Base-by-base conservation (phyloP, 2,113 vertebrate species). In the Colistium nudipinnis region DNA sequence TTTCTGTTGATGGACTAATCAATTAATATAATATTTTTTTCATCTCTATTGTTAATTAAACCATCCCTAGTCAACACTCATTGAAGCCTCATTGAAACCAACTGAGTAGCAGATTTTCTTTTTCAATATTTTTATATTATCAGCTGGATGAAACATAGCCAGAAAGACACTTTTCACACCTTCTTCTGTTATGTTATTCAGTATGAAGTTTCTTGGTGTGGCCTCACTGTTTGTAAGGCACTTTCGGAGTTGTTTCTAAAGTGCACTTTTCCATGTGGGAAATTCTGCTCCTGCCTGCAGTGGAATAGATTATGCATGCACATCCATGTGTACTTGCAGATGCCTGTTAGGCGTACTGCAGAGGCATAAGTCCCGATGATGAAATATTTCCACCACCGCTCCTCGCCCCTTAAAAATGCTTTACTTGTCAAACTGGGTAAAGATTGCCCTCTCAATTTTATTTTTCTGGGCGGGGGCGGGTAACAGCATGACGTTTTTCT, bases 281-380 rank as follows among this genome's bases (percentile, higher is more conserved):
- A 65, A 45, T 63, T n/a, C 48, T 30, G 52, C 67, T 80, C 62
- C 86, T 80, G 81, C 62, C 86, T 80, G 81, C 80, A 81, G 76
- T 64, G 63, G 75, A 80, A 78, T 78, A 75, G 74, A 90, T 87
- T 86, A 89, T 87, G 74, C 70, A 81, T 87, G 86, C 84, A 80
- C 78, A 76, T 86, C 78, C 76, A 65, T 83, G 78, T 90, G 77
- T 85, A 83, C 79, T 72, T 86, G 78, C 87, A 86, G 86, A 87
- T 80, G 79, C 83, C 82, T 90, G 90, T 91, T 87, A 86, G 85
- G 87, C 9, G 17, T 25, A 19, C 33, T 78, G 63, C 36, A 39
- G 77, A 82, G 17, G 68, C 54, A 47, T 64, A 71, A 88, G 68
- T 82, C 79, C 67, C 53, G 51, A 38, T 84, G 78, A 87, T 82